Percentiles rank a stretch among this genome's conserved stretches.
Conservation (phyloP, 2,113 vertebrate genomes). For the Sphaerodactylus townsendi region DNA sequence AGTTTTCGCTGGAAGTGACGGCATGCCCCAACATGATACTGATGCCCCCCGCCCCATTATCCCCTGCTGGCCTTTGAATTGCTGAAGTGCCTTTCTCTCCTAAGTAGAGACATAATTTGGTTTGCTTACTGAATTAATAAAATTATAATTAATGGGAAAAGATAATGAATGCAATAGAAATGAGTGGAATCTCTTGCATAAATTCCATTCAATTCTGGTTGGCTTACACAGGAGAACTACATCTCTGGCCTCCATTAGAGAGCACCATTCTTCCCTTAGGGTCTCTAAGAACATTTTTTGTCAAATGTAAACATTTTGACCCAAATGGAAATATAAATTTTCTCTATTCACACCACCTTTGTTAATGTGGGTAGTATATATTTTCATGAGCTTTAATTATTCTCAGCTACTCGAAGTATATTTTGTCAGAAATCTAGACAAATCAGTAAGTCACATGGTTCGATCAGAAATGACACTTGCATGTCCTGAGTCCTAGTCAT, state of each 20-base stretch:
- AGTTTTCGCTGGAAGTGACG: too few relatives aligned
- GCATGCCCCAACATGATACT: too few relatives aligned
- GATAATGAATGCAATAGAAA: background rate
- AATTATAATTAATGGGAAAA: background rate
- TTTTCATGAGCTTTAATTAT: background rate
- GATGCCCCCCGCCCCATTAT: too few relatives aligned
- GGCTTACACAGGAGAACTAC: background rate
- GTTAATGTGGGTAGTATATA: background rate
- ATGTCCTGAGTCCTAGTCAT: background rate
- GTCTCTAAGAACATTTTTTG: background rate
- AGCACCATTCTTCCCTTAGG: background rate
- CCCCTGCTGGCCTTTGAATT: too few relatives aligned
- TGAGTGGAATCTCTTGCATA: background rate
- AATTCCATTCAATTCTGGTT: background rate
- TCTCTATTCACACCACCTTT: background rate
- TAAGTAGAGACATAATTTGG: background rate
- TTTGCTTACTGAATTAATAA: background rate
- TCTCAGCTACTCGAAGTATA: background rate
- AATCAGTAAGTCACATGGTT: background rate
- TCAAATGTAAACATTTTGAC: background rate
- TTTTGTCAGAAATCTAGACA: background rate
- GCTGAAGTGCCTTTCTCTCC: too few relatives aligned
- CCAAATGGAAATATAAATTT: background rate
- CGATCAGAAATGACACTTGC: background rate
- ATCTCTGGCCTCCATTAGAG: background rate